phyloP scores from a whole-genome alignment of 2,113 vertebrate species.

The Redunca redunca region DNA sequence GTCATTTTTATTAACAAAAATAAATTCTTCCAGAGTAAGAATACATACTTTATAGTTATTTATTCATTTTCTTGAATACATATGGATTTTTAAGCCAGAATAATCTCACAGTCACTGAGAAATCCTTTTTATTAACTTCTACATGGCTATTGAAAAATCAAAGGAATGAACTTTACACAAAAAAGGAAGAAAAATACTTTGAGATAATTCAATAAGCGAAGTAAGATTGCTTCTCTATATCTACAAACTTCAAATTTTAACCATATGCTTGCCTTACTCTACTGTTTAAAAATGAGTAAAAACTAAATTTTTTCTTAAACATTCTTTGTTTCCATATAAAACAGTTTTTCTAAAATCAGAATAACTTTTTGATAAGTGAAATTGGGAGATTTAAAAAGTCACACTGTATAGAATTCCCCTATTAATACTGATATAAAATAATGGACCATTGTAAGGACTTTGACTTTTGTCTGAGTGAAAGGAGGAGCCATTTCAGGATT shows the following conservation, averaged over 20 bases:
- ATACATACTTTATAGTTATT: not conserved
- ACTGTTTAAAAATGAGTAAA: not conserved
- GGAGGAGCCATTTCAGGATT: not conserved
- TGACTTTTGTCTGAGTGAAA: not conserved
- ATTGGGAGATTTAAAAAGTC: not conserved
- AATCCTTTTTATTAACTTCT: constrained; percentile 26
- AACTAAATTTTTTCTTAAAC: not conserved
- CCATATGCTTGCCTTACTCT: not conserved
- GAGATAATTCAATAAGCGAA: not conserved
- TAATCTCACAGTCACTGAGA: not conserved
- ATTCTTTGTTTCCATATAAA: not conserved
- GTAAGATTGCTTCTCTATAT: not conserved
- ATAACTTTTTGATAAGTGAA: not conserved
- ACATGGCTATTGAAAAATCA: not conserved
- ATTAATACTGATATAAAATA: not conserved
- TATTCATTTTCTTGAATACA: constrained; percentile 12
- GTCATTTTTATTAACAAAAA: constrained; percentile 32
- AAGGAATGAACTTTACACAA: constrained; percentile 3
- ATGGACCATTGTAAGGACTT: not conserved
- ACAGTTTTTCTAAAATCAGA: not conserved
- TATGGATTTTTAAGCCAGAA: not conserved
- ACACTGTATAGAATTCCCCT: not conserved
- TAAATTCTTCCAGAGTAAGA: constrained; percentile 22
- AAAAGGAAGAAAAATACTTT: not conserved
- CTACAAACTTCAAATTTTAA: not conserved